Percentiles rank a stretch among this genome's conserved stretches.
phyloP scores from a whole-genome alignment of 2,113 vertebrate species.

The Passerina amoena region DNA sequence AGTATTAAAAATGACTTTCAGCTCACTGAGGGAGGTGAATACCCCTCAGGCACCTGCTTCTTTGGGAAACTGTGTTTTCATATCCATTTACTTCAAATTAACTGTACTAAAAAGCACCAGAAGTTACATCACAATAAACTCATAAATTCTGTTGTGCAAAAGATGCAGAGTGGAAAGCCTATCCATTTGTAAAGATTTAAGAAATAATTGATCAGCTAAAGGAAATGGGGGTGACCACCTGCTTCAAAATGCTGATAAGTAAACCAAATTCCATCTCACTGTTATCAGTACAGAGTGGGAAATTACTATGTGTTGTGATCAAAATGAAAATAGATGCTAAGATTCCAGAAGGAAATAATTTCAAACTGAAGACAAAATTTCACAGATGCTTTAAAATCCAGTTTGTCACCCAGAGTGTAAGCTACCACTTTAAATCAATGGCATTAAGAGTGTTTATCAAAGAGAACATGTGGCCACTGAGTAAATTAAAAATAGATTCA shows the following conservation, averaged over 20 bases:
- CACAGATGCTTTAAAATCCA: background rate
- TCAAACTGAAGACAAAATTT: background rate
- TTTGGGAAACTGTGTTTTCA: background rate
- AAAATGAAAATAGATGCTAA: background rate
- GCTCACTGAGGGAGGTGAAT: background rate
- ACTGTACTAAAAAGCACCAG: background rate
- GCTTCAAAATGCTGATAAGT: background rate
- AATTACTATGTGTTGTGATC: background rate
- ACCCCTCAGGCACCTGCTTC: background rate
- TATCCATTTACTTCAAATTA: background rate
- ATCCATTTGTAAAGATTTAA: background rate
- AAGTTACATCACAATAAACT: background rate
- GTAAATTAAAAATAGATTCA: background rate
- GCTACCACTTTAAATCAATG: background rate
- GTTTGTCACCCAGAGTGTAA: background rate
- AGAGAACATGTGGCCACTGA: background rate
- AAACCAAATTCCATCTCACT: background rate
- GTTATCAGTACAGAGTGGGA: background rate
- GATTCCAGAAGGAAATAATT: background rate
- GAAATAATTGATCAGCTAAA: background rate
- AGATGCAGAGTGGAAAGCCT: background rate
- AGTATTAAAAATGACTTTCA: background rate
- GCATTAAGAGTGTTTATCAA: background rate
- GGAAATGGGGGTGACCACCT: background rate
- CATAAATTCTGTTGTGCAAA: background rate